These are phyloP conservation scores for Hippolais icterina DNA, from an alignment of 2,113 vertebrate genomes.

Conservation along the genomic window DNA sequence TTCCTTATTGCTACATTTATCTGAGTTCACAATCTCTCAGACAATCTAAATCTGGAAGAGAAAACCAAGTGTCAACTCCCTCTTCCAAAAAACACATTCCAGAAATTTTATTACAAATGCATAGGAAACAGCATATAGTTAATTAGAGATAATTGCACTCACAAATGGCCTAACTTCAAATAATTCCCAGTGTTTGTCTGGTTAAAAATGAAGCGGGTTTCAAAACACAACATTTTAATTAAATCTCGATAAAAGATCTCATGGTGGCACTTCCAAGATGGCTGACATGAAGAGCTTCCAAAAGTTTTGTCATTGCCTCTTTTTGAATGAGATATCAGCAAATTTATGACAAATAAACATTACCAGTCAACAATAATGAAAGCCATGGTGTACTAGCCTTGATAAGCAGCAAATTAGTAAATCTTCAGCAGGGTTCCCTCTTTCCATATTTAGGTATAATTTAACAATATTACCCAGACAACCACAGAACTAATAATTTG, in stretches of 20 bases:
- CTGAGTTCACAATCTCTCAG: not conserved
- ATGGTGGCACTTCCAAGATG: not conserved
- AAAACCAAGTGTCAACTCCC: not conserved
- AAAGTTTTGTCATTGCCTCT: conserved; percentile 27
- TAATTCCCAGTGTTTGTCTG: conserved; percentile 22
- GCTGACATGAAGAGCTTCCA: not conserved
- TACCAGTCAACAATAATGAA: not conserved
- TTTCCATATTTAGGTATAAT: conserved; percentile 49
- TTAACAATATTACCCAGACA: conserved; percentile 46
- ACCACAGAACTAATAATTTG: conserved; percentile 35
- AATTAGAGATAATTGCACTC: conserved; percentile 43
- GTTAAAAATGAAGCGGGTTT: conserved; percentile 38
- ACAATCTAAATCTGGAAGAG: not conserved
- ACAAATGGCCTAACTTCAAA: conserved; percentile 45
- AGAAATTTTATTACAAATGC: conserved; percentile 12
- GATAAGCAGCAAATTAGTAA: conserved; percentile 35
- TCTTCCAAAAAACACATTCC: not conserved
- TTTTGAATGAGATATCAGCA: conserved; percentile 19
- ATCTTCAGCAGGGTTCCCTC: conserved; percentile 38
- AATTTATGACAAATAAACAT: not conserved
- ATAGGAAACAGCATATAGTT: conserved; percentile 30
- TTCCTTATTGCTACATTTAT: not conserved
- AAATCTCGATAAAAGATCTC: not conserved
- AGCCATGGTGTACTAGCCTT: conserved; percentile 18
- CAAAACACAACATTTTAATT: conserved; percentile 47